Base-by-base conservation (phyloP, 2,888 invertebrate species). In the Parnassius orleans region DNA sequence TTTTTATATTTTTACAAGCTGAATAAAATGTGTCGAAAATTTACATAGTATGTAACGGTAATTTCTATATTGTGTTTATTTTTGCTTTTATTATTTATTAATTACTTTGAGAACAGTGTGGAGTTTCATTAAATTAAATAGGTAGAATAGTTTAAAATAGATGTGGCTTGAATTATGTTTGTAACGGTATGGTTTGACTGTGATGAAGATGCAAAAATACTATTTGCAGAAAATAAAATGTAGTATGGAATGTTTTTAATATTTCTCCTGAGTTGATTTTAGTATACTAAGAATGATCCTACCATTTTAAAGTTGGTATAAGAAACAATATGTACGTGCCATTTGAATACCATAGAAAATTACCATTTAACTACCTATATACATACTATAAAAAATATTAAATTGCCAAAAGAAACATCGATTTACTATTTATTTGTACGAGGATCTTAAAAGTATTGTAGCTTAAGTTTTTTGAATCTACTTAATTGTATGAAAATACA, bases 361-460 rank as follows among this genome's bases (percentile, higher is more conserved):
- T 19, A 19, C 2, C 0, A 10, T 50, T 15, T 15, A 15, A 15
- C 2, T 15, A 15, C 15, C 15, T 15, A 50, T 15, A 50, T 50
- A 33, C 5, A 0, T 33, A 33, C 7, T 7, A 33, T 5, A 33
- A 33, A 33, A 33, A 33, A 33, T 41, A 55, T 5, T 11, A 55
- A 51, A 50, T 48, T 63, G 63, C 63, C 58, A 54, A 10, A 43
- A 24, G 50, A 53, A n/a, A 15, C 33, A 42, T 3, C 15, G 15
- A 62, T 50, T 48, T 75, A 74, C 71, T 75, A 65, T 71, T 61
- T 66, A 53, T 19, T 12, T 48, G n/a, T 19, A 15, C 41, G 12
- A 33, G 7, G 52, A 12, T 24, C 77, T 75, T 76, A 60, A 77
- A 78, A 85, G 84, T 85, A 86, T 84, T 84, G 72, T 84, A 84